These are phyloP conservation scores for Halcyon leucocephala DNA, from an alignment of 2,797 vertebrate genomes.

Conservation along the genomic window DNA sequence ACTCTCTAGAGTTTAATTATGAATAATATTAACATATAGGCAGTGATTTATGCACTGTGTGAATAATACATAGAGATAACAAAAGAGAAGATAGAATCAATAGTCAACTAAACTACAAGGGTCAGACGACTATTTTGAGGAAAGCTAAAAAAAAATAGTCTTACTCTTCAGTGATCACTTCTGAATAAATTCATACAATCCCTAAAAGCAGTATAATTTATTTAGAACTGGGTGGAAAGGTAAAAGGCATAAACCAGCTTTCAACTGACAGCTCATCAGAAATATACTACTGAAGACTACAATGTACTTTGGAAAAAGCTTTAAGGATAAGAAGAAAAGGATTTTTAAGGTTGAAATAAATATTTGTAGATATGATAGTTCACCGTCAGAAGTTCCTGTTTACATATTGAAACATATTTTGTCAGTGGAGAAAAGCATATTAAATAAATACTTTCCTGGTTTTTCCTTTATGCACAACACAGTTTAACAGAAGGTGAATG, in stretches of 20 bases:
- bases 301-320: background rate
- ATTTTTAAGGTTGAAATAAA: slow-evolving; percentile 10
- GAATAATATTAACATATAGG: slow-evolving; percentile 15
- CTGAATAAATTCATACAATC: background rate
- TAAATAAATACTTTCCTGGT: background rate
- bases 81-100: slow-evolving; percentile 14
- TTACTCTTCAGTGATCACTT: background rate
- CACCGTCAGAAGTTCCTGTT: background rate
- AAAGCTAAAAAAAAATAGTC: background rate
- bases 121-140: background rate
- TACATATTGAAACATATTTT: background rate
- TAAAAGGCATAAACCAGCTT: background rate
- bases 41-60: slow-evolving; percentile 22
- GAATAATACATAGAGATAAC: background rate
- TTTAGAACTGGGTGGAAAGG: background rate
- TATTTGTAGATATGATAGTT: background rate
- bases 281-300: background rate
- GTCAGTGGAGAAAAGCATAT: background rate
- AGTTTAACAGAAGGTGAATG: background rate
- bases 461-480: background rate
- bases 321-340: background rate
- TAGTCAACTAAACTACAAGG: background rate
- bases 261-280: slow-evolving; percentile 24
- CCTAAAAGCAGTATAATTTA: background rate
- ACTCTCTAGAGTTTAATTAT: slow-evolving; percentile 45